Percentiles rank a stretch among this genome's conserved stretches.
Conservation (phyloP, 2,888 invertebrate species). For the Merodon equestris region DNA sequence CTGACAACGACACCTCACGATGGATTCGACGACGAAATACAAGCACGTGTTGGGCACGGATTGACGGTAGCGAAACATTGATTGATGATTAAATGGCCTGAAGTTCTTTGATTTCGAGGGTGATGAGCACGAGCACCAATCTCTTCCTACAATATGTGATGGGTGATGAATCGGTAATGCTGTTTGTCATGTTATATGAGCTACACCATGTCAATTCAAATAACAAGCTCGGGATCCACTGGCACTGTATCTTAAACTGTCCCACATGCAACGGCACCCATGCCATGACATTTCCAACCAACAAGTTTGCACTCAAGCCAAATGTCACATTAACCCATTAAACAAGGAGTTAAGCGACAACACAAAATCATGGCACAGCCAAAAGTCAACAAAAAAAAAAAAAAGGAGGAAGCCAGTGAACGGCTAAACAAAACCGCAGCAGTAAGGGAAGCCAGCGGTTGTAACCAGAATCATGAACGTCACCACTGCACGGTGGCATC, state of each 20-base stretch:
- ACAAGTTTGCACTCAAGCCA: neutral
- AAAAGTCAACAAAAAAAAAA: constrained; percentile 4
- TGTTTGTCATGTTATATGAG: neutral
- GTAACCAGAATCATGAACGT: neutral
- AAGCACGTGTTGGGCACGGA: too few species aligned
- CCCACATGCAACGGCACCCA: too few species aligned
- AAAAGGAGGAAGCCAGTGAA: constrained; percentile 1
- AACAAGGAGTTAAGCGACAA: constrained; percentile 9
- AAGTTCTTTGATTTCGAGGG: constrained; percentile 23
- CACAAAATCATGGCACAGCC: neutral
- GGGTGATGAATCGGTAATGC: constrained; percentile 18
- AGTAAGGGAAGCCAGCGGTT: neutral
- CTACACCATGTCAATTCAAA: neutral
- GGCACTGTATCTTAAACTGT: too few species aligned
- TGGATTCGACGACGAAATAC: neutral
- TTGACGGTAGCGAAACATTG: constrained; percentile 4
- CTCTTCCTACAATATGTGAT: too few species aligned
- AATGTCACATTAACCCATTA: constrained; percentile 40
- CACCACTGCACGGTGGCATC: constrained; percentile 4
- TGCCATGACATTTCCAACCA: constrained; percentile 8
- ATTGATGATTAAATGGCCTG: constrained; percentile 23
- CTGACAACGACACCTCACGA: constrained; percentile 9
- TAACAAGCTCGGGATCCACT: neutral
- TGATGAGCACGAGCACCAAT: too few species aligned
- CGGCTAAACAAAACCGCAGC: neutral